Percentiles rank a stretch among this genome's conserved stretches.
Evolutionary conservation across 2,113 vertebrate genomes (phyloP).

Genomic region (Pycnonotus jocosus): DNA sequence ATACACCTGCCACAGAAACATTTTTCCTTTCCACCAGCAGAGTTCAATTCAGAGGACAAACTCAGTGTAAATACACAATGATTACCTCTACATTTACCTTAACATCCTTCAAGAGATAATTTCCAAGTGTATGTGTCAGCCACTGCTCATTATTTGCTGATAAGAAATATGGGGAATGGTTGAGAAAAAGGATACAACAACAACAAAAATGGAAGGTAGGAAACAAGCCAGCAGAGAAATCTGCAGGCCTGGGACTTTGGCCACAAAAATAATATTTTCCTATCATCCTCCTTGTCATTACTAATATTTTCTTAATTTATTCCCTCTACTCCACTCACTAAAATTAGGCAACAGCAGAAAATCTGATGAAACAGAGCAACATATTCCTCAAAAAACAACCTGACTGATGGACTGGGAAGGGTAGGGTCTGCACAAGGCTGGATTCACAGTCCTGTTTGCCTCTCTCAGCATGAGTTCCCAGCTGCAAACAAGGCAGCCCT

Average conservation of each 20-base stretch:
- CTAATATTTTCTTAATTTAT: neutral
- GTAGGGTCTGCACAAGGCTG: neutral
- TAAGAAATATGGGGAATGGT: neutral
- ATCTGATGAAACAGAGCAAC: neutral
- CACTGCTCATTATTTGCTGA: neutral
- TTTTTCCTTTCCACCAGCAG: neutral
- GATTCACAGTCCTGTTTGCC: neutral
- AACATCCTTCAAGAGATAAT: neutral
- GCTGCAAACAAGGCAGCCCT: neutral
- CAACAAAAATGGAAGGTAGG: neutral
- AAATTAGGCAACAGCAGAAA: neutral
- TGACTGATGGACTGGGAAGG: neutral
- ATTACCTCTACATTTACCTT: neutral
- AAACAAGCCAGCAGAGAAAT: neutral
- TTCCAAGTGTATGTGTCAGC: neutral
- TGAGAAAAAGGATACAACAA: neutral
- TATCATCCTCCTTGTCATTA: neutral
- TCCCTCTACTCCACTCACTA: rapidly evolving
- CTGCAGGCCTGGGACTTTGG: neutral
- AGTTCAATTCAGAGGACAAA: neutral
- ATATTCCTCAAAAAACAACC: neutral
- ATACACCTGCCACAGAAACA: neutral
- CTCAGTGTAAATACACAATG: neutral
- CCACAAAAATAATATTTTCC: neutral
- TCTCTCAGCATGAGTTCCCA: neutral